Conservation (phyloP, 2,888 invertebrate species). For the Omphaloscelis lunosa region DNA sequence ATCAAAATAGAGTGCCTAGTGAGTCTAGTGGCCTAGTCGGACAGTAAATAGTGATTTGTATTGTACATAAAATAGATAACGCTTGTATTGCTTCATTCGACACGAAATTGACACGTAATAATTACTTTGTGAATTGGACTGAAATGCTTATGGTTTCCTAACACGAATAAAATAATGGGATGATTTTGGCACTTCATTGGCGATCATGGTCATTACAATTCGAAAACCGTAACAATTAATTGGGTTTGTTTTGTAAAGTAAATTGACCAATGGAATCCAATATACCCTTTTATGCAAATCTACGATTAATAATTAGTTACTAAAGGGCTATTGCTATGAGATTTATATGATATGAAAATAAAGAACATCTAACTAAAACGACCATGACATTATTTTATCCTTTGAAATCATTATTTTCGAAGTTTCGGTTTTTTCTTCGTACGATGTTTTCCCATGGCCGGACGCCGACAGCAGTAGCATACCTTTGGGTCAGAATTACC, state of each 20-base stretch:
- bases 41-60: conserved; percentile 1
- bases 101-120: conserved; percentile 28
- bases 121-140: conserved; percentile 25
- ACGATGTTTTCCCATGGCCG: background rate
- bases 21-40: background rate
- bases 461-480: background rate
- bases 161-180: conserved; percentile 14
- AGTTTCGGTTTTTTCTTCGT: background rate
- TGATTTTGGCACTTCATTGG: conserved; percentile 27
- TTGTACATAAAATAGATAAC: background rate
- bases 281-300: conserved; percentile 42
- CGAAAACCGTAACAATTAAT: conserved; percentile 11
- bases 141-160: conserved; percentile 35
- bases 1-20: background rate
- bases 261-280: conserved; percentile 10
- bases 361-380: background rate
- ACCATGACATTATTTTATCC: background rate
- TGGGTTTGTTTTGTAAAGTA: conserved; percentile 38
- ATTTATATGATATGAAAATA: conserved; percentile 5
- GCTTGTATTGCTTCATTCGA: conserved; percentile 40
- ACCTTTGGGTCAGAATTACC: background rate
- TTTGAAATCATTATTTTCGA: background rate
- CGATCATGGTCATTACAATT: conserved; percentile 12
- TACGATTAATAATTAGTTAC: conserved; percentile 1
- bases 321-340: conserved; percentile 16